Conservation (phyloP, 2,888 invertebrate genomes). For the Ectemnius continuus region DNA sequence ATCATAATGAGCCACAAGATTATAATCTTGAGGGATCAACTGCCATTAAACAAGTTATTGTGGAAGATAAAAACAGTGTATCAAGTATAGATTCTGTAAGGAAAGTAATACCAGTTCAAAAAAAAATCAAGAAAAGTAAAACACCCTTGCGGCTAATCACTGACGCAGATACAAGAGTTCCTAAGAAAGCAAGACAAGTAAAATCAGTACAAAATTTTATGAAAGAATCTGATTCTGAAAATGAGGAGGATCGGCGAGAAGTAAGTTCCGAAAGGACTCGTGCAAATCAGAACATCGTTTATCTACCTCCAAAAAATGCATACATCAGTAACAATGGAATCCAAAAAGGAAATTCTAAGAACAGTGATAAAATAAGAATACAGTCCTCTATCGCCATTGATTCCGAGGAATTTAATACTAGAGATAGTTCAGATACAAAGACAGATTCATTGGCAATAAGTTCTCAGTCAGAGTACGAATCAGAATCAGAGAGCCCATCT, state of each 20-base stretch:
- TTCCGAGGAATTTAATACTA: neutral
- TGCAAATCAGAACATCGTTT: no score
- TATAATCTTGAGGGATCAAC: neutral
- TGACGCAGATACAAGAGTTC: no score
- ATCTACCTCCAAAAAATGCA: no score
- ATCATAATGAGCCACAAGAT: slow-evolving; percentile 1
- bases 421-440: slow-evolving; percentile 24
- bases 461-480: slow-evolving; percentile 19
- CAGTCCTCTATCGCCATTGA: neutral
- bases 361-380: slow-evolving; percentile 8
- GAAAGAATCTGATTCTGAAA: no score
- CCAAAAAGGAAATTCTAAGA: neutral
- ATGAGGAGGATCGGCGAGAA: no score
- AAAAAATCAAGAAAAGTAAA: no score
- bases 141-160: no score
- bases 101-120: slow-evolving; percentile 14
- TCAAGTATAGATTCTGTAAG: slow-evolving; percentile 27
- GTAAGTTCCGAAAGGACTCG: no score
- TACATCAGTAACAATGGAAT: no score
- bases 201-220: no score
- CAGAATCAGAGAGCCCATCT: slow-evolving; percentile 28
- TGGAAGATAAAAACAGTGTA: slow-evolving; percentile 26
- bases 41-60: slow-evolving; percentile 9
- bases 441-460: slow-evolving; percentile 33
- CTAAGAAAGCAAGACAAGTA: no score